phyloP scores from a whole-genome alignment of 2,888 invertebrate species.

The Apamea monoglypha region DNA sequence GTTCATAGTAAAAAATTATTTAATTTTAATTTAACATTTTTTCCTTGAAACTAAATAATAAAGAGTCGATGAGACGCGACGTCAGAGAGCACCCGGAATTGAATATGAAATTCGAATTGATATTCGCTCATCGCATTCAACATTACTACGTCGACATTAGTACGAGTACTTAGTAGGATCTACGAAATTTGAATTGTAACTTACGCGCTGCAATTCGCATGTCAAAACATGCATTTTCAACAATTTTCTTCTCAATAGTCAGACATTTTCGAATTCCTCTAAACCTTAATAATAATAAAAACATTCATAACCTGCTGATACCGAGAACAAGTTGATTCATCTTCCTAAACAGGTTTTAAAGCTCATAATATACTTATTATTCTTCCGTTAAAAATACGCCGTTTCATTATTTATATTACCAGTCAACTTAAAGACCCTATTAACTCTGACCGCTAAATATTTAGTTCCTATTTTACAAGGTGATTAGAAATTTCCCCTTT shows the following conservation, averaged over 20 bases:
- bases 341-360: conserved; percentile 18
- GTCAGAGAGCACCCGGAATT: conserved; percentile 50
- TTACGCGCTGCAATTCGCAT: neutral
- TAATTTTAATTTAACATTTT: neutral
- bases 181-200: neutral
- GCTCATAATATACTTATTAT: neutral
- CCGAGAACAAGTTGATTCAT: conserved; percentile 9
- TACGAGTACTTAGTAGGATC: neutral
- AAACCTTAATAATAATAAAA: neutral
- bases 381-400: conserved; percentile 1
- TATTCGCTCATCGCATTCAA: conserved; percentile 9
- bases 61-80: neutral
- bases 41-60: conserved; percentile 11
- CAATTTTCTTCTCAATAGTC: neutral
- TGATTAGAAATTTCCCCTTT: neutral
- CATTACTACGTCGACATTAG: neutral
- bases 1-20: neutral
- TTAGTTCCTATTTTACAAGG: neutral
- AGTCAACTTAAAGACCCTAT: neutral
- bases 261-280: neutral
- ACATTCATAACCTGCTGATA: neutral
- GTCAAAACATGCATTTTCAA: neutral
- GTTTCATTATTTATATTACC: neutral
- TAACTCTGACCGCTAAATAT: neutral
- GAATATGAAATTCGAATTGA: conserved; percentile 35